Percentiles rank a stretch among this genome's conserved stretches.
phyloP scores from a whole-genome alignment of 2,797 vertebrate species.

The Hippocampus kuda region DNA sequence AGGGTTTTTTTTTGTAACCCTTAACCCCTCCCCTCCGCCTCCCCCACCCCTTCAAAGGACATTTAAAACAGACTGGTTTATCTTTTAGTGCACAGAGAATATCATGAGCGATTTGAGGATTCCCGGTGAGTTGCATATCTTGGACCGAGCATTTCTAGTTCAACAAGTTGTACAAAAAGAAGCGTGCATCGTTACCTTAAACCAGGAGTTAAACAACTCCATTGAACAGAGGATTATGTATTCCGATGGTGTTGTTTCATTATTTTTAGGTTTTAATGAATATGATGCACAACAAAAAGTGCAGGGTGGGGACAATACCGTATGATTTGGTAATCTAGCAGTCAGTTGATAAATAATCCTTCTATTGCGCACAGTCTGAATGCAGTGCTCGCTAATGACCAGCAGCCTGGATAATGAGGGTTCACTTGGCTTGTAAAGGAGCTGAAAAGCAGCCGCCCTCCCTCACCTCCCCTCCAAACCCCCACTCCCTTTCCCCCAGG shows the following conservation, averaged over 20 bases:
- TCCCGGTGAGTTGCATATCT: neutral
- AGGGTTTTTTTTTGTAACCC: too few species aligned
- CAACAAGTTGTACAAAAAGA: neutral
- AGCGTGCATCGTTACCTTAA: neutral
- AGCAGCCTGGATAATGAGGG: slow-evolving; percentile 67
- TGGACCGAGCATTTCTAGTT: neutral
- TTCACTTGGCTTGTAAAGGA: slow-evolving; percentile 70
- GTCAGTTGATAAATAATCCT: slow-evolving; percentile 56
- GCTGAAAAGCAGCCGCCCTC: slow-evolving; percentile 60
- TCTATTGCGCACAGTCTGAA: slow-evolving; percentile 44
- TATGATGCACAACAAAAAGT: slow-evolving; percentile 13
- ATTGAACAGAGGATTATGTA: slow-evolving; percentile 7
- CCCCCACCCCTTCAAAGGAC: neutral
- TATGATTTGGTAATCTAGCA: slow-evolving; percentile 45
- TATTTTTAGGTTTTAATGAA: slow-evolving; percentile 22
- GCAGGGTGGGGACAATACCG: slow-evolving; percentile 26
- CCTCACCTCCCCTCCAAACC: slow-evolving; percentile 40
- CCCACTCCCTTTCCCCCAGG: slow-evolving; percentile 45
- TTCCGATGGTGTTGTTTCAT: slow-evolving; percentile 26
- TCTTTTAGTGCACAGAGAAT: neutral
- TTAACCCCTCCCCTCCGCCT: too few species aligned
- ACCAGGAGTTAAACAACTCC: neutral
- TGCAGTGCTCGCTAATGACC: slow-evolving; percentile 59
- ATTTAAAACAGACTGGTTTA: neutral
- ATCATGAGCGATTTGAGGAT: neutral